Evolutionary conservation across 2,113 vertebrate genomes (phyloP).

Genomic region (Siniperca knerii): DNA sequence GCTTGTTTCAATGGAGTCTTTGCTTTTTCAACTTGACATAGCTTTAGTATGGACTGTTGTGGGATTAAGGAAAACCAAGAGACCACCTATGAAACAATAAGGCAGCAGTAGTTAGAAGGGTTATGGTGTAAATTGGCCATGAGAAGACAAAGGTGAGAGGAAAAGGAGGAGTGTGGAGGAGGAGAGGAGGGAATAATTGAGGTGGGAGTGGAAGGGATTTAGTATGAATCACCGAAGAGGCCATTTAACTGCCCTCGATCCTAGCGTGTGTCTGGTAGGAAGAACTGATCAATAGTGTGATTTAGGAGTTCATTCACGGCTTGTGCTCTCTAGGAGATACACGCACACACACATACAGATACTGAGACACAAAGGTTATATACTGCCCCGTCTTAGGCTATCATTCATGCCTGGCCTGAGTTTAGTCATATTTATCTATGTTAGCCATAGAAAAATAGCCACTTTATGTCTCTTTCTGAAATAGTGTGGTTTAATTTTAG

Average conservation of each 20-base stretch:
- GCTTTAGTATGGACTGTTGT: conserved; percentile 6
- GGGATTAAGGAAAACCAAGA: conserved; percentile 34
- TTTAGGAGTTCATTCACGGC: conserved; percentile 79
- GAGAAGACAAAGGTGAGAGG: conserved; percentile 23
- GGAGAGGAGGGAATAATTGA: conserved; percentile 36
- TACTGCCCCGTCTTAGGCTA: conserved; percentile 39
- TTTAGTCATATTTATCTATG: conserved; percentile 59
- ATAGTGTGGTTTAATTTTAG: conserved; percentile 37
- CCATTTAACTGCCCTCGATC: conserved; percentile 75
- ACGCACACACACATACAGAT: conserved; percentile 29
- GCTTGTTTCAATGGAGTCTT: conserved; percentile 1
- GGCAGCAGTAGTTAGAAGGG: conserved; percentile 11
- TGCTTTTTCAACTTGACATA: conserved; percentile 2
- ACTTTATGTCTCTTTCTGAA: conserved; percentile 46
- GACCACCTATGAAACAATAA: conserved; percentile 4
- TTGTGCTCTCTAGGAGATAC: conserved; percentile 54
- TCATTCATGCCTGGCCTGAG: conserved; percentile 56
- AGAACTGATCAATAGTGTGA: conserved; percentile 79
- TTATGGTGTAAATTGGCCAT: conserved; percentile 27
- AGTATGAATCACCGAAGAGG: conserved; percentile 63
- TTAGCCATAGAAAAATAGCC: conserved; percentile 40
- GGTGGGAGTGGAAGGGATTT: conserved; percentile 57
- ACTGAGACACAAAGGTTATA: conserved; percentile 56
- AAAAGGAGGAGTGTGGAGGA: conserved; percentile 13
- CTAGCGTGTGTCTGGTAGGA: conserved; percentile 60